Base-by-base conservation (phyloP, 2,888 invertebrate species). In the Agriopis aurantiaria region DNA sequence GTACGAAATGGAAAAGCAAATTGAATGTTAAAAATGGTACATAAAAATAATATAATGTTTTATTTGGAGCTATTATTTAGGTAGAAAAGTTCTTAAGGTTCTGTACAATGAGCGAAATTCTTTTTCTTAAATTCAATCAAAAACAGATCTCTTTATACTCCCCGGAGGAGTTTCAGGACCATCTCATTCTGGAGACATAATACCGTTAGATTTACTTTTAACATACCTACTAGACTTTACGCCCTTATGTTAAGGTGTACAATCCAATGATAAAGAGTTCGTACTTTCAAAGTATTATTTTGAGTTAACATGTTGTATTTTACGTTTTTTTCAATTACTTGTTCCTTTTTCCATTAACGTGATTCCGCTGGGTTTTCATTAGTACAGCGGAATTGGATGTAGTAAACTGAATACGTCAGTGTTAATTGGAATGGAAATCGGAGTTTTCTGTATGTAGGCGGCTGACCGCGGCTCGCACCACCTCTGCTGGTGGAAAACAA, bases 151-250 rank as follows among this genome's bases (percentile, higher is more conserved):
- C 53, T 68, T 78, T 68, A 53, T 65, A 77, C 69, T 75, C 78
- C 78, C 78, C 53, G 61, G 73, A 78, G 78, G 71, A 71, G 71
- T 76, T 78, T 77, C 70, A 70, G 53, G 72, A 69, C 72, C 78
- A 78, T 79, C 77, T 73, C 76, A 76, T 77, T 80, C 76, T 72
- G 69, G 73, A 75, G 71, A 78, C 69, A 73, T 76, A 77, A 81
- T 79, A 76, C 74, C 76, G 80, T 79, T 80, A 76, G 60, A 12
- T 60, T 14, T 60, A 33, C 49, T 51, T 0, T 8, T 0, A 41
- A 6, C 9, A 14, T 17, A 40, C 17, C 12, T 51, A 14, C 14
- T 57, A 51, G 23, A 59, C 63, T 63, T 55, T 70, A 33, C 5
- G 0, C 0, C 46, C 7, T 55, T 12, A 41, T 4, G 3, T 33